Percentiles rank a stretch among this genome's conserved stretches.
Evolutionary conservation across 2,888 invertebrate genomes (phyloP).

Genomic region (Euplagia quadripunctaria): DNA sequence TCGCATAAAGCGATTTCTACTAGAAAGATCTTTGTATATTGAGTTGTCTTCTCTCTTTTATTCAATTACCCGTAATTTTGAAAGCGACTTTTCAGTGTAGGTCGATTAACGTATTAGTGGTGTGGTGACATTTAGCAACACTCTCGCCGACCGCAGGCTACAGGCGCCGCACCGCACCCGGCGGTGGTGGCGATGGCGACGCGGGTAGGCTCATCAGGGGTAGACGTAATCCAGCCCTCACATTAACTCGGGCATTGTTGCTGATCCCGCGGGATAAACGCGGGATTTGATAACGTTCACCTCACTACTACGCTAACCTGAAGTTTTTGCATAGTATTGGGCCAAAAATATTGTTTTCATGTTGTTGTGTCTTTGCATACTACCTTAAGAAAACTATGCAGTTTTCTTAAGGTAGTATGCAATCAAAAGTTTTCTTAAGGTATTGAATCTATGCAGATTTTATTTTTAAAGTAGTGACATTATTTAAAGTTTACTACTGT

Average conservation of each 20-base stretch:
- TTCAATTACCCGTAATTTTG: background rate
- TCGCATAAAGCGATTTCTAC: no score
- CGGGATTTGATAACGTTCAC: constrained; percentile 40
- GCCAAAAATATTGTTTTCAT: constrained; percentile 12
- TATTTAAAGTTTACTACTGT: no score
- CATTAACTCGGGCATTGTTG: constrained; percentile 41
- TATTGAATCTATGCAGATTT: no score
- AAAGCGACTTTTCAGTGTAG: constrained; percentile 4
- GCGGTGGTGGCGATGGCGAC: background rate
- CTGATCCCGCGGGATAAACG: constrained; percentile 42
- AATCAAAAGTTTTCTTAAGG: no score
- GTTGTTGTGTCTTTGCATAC: background rate
- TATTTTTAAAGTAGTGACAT: no score
- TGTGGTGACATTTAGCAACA: constrained; percentile 9
- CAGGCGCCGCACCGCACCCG: background rate
- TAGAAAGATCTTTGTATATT: background rate
- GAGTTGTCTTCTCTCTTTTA: background rate
- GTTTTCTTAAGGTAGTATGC: no score
- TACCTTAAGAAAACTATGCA: no score
- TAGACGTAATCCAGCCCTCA: constrained; percentile 38
- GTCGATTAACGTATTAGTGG: constrained; percentile 25
- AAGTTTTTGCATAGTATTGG: constrained; percentile 36
- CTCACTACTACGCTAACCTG: constrained; percentile 32
- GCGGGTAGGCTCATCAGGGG: constrained; percentile 8
- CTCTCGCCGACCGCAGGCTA: background rate